A percentile compares a stretch with the other conserved stretches of the same genome.
These are phyloP conservation scores for Theristicus caerulescens DNA, from an alignment of 2,113 vertebrate genomes.

Conservation along the genomic window DNA sequence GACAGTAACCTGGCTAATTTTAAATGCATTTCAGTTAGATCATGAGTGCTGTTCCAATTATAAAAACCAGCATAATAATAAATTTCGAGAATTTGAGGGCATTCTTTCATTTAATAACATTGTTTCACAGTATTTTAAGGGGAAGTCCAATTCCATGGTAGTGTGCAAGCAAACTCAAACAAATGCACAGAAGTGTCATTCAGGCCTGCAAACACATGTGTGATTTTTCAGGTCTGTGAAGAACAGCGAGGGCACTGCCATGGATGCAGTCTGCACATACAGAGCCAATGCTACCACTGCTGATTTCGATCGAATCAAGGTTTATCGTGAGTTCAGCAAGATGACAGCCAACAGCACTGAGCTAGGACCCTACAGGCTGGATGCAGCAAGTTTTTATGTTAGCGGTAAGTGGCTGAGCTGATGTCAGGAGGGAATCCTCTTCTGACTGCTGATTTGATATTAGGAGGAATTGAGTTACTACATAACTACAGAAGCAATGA, in stretches of 20 bases:
- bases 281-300: neutral
- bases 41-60: neutral
- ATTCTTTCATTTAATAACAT: neutral
- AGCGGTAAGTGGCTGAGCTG: neutral
- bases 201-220: neutral
- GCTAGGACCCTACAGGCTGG: constrained; percentile 7
- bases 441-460: neutral
- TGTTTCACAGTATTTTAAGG: neutral
- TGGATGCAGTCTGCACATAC: constrained; percentile 25
- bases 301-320: neutral
- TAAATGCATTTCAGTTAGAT: neutral
- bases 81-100: neutral
- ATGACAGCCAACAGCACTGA: neutral
- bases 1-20: neutral
- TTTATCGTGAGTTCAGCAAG: neutral
- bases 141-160: neutral
- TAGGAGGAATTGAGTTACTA: neutral
- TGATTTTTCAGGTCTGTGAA: neutral
- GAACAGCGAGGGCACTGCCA: neutral
- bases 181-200: neutral
- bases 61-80: neutral
- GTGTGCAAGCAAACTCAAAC: neutral
- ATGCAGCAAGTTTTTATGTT: neutral
- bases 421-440: neutral
- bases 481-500: neutral